phyloP scores from a whole-genome alignment of 1,140 invertebrate genomes.

The Radopholus similis region DNA sequence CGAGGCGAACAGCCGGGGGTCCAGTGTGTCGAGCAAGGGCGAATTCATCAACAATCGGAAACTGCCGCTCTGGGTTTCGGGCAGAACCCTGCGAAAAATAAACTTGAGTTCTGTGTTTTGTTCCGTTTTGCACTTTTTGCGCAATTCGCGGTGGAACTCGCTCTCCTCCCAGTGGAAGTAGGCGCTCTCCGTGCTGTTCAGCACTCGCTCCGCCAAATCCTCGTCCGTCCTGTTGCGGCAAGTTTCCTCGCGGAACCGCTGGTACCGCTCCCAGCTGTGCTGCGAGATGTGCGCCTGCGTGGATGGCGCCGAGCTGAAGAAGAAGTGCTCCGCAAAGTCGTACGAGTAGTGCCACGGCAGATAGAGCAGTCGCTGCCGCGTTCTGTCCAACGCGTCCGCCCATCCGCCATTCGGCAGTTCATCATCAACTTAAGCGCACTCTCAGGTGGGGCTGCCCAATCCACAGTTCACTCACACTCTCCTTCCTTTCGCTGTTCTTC shows the following conservation, averaged over 20 bases:
- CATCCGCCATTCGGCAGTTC: background rate
- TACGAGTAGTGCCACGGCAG: background rate
- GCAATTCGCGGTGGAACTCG: slow-evolving; percentile 11
- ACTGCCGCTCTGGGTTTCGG: too few species aligned
- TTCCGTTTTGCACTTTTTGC: slow-evolving; percentile 12
- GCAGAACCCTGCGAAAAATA: too few species aligned
- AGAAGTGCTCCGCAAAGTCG: background rate
- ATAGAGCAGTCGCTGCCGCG: too few species aligned
- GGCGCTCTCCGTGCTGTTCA: slow-evolving; percentile 14
- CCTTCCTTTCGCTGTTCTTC: too few species aligned
- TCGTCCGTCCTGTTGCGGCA: slow-evolving; percentile 1
- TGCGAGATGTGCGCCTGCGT: slow-evolving; percentile 6
- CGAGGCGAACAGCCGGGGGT: slow-evolving; percentile 13
- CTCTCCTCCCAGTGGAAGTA: slow-evolving; percentile 18
- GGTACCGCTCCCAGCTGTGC: slow-evolving; percentile 8
- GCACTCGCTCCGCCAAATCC: slow-evolving; percentile 6
- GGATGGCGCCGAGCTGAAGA: slow-evolving; percentile 1
- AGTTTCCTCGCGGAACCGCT: slow-evolving; percentile 3
- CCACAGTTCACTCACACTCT: too few species aligned
- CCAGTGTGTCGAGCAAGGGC: background rate
- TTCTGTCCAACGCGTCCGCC: background rate
- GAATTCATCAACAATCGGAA: background rate
- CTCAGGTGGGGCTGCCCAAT: too few species aligned
- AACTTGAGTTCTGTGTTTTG: too few species aligned
- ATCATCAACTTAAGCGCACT: too few species aligned